A percentile compares a stretch with the other conserved stretches of the same genome.
Evolutionary conservation across 2,888 invertebrate genomes (phyloP).

Genomic region (Bimastos eiseni): DNA sequence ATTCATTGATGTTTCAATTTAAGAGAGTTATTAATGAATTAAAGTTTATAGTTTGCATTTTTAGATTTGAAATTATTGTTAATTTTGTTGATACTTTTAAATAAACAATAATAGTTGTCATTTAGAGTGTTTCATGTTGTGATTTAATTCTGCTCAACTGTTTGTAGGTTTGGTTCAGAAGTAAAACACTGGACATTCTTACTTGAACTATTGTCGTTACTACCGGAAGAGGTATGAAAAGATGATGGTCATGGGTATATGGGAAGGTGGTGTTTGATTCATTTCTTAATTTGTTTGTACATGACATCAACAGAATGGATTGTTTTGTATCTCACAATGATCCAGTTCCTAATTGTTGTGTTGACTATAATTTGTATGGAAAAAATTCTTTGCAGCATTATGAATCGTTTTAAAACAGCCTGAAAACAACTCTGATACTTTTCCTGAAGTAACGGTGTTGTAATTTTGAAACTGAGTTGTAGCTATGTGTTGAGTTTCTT

Average conservation of each 20-base stretch:
- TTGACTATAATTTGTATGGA: too few species aligned
- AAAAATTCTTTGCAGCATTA: too few species aligned
- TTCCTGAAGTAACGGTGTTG: too few species aligned
- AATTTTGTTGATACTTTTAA: background rate
- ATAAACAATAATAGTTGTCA: background rate
- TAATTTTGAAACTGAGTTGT: too few species aligned
- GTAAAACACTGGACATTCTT: slow-evolving; percentile 74
- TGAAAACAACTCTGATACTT: too few species aligned
- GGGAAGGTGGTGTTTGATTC: background rate
- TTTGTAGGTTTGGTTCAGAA: slow-evolving; percentile 57
- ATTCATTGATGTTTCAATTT: background rate
- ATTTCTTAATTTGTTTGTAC: background rate
- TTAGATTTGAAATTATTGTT: background rate
- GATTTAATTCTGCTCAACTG: background rate
- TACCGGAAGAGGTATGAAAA: slow-evolving; percentile 86
- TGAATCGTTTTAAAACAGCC: too few species aligned
- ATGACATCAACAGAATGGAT: too few species aligned
- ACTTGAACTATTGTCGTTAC: slow-evolving; percentile 85
- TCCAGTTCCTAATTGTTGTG: too few species aligned
- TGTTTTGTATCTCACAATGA: too few species aligned
- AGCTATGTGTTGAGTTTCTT: too few species aligned
- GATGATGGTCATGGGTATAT: background rate
- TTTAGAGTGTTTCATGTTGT: too few species aligned
- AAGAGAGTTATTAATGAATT: background rate
- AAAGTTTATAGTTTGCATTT: background rate